These are phyloP conservation scores for Takifugu rubripes DNA, from an alignment of 2,797 vertebrate genomes.

Conservation along the genomic window DNA sequence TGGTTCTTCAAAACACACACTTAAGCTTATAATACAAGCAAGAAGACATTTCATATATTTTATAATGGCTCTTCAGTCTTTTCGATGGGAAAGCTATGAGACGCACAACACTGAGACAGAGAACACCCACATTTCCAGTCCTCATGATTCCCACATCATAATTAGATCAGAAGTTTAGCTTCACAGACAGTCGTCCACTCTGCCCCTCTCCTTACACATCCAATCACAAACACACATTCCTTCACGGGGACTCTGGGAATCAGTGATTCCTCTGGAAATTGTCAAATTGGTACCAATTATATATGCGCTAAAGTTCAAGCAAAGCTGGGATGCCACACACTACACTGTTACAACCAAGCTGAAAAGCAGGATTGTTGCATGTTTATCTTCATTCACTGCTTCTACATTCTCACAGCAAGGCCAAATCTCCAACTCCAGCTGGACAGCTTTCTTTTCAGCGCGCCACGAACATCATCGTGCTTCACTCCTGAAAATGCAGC, in stretches of 20 bases:
- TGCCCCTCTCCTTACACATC: constrained; percentile 11
- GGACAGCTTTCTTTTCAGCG: not conserved
- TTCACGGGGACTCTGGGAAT: constrained; percentile 26
- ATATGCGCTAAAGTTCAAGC: constrained; percentile 38
- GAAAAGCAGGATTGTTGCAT: constrained; percentile 21
- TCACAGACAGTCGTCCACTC: constrained; percentile 27
- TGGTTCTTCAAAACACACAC: too few relatives aligned
- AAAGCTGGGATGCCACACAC: constrained; percentile 25
- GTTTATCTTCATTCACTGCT: constrained; percentile 18
- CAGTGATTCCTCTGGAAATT: constrained; percentile 39
- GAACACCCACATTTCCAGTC: constrained; percentile 31
- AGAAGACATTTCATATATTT: constrained; percentile 24
- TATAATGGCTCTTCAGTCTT: not conserved
- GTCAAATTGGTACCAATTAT: constrained; percentile 50
- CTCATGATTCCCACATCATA: constrained; percentile 50
- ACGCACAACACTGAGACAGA: constrained; percentile 19
- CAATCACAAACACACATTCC: constrained; percentile 23
- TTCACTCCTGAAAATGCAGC: constrained; percentile 16
- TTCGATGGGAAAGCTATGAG: constrained; percentile 25
- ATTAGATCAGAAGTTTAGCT: constrained; percentile 55
- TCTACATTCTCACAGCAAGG: constrained; percentile 26
- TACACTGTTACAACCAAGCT: constrained; percentile 18
- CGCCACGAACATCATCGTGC: constrained; percentile 16
- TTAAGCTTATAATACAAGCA: too few relatives aligned
- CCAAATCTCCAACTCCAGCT: too few relatives aligned